These are phyloP conservation scores for Vicugna pacos DNA, from an alignment of 2,113 vertebrate species.

Conservation along the genomic window DNA sequence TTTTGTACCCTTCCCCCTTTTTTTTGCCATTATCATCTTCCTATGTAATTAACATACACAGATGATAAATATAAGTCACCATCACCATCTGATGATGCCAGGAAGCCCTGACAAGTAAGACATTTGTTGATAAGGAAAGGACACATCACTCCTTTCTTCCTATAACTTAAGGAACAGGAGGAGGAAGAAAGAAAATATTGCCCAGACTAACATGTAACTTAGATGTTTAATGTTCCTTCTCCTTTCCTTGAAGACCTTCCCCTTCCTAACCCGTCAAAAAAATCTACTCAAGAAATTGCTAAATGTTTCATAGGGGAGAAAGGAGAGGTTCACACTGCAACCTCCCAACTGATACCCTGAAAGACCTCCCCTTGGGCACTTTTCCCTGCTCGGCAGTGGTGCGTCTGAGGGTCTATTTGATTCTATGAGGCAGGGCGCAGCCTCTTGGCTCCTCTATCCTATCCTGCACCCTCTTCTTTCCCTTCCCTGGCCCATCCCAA, in stretches of 20 bases:
- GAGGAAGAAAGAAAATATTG: neutral
- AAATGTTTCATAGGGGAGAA: neutral
- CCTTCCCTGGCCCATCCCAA: neutral
- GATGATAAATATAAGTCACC: neutral
- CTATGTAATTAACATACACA: neutral
- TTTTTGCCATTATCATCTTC: neutral
- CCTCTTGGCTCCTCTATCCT: neutral
- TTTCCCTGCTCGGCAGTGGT: neutral
- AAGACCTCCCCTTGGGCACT: neutral
- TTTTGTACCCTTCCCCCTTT: neutral
- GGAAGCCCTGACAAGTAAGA: neutral
- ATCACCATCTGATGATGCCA: neutral
- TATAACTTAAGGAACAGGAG: neutral
- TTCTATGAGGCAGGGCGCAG: neutral
- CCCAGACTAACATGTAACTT: neutral
- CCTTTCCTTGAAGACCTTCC: neutral
- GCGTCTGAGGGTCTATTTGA: neutral
- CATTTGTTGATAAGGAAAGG: neutral
- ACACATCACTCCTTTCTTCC: neutral
- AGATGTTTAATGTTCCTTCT: neutral
- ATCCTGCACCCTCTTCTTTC: neutral
- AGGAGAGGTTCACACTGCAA: neutral
- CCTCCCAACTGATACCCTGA: neutral
- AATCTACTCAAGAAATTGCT: neutral
- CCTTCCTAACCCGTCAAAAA: neutral